These are phyloP conservation scores for Aporophyla lueneburgensis DNA, from an alignment of 2,888 invertebrate genomes.

Conservation along the genomic window DNA sequence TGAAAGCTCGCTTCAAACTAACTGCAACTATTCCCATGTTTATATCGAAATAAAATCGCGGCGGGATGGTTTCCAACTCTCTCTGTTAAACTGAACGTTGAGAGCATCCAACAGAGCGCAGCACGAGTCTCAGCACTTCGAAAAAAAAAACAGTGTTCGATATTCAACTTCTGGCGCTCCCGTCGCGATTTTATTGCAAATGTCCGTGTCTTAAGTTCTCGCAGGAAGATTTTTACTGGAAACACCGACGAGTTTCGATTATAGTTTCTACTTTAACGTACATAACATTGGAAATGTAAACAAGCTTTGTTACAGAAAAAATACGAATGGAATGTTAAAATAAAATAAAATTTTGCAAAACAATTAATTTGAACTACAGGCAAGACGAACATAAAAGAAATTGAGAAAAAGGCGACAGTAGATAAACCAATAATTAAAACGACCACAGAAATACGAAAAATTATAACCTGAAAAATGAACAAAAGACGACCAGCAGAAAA, in stretches of 20 bases:
- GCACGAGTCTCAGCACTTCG: too few species aligned
- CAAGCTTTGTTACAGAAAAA: not conserved
- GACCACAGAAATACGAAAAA: not conserved
- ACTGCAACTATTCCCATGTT: too few species aligned
- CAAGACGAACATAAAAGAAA: not conserved
- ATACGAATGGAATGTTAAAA: not conserved
- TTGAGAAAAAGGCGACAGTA: too few species aligned
- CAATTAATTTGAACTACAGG: not conserved
- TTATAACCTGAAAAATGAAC: accelerated
- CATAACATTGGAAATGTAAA: not conserved
- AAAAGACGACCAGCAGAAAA: slow-evolving; percentile 10
- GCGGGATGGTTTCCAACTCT: too few species aligned
- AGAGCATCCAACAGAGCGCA: too few species aligned
- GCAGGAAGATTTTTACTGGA: not conserved
- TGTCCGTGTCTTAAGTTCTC: not conserved
- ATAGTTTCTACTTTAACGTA: not conserved
- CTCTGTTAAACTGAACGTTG: too few species aligned
- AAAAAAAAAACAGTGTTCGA: too few species aligned
- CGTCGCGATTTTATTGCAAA: too few species aligned
- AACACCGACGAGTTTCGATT: not conserved
- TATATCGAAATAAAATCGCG: too few species aligned
- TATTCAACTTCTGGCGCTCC: too few species aligned
- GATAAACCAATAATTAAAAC: not conserved
- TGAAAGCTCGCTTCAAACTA: too few species aligned
- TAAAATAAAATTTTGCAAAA: not conserved